These are phyloP conservation scores for Sebastes variabilis DNA, from an alignment of 2,797 vertebrate genomes.

Conservation along the genomic window DNA sequence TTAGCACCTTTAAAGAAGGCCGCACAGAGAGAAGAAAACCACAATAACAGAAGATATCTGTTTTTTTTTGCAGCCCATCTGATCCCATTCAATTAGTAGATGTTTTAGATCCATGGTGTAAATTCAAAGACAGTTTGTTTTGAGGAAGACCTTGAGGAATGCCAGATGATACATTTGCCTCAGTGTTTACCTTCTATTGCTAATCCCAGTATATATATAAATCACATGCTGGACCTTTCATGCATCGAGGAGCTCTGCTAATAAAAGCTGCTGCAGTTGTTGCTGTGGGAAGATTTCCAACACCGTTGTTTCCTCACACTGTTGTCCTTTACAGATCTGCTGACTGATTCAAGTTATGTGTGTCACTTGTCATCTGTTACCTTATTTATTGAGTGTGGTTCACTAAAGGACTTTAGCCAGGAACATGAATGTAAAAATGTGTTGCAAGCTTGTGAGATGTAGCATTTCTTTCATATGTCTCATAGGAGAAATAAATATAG, in stretches of 20 bases:
- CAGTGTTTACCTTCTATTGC: conserved; percentile 28
- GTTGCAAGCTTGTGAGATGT: not conserved
- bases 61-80: not conserved
- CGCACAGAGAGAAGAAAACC: not conserved
- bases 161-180: conserved; percentile 28
- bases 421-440: not conserved
- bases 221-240: conserved; percentile 15
- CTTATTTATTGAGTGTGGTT: not conserved
- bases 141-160: not conserved
- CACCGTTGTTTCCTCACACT: conserved; percentile 10
- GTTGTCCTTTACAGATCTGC: not conserved
- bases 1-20: not conserved
- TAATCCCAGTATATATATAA: not conserved
- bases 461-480: not conserved
- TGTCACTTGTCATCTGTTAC: not conserved
- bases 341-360: not conserved
- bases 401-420: not conserved
- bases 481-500: not conserved
- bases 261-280: conserved; percentile 39
- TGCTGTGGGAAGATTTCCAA: conserved; percentile 8
- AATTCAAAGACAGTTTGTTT: conserved; percentile 22
- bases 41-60: not conserved
- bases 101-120: not conserved
- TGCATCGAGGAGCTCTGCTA: not conserved
- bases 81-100: not conserved